phyloP scores from a whole-genome alignment of 2,113 vertebrate species.

The Brienomyrus longianalis region DNA sequence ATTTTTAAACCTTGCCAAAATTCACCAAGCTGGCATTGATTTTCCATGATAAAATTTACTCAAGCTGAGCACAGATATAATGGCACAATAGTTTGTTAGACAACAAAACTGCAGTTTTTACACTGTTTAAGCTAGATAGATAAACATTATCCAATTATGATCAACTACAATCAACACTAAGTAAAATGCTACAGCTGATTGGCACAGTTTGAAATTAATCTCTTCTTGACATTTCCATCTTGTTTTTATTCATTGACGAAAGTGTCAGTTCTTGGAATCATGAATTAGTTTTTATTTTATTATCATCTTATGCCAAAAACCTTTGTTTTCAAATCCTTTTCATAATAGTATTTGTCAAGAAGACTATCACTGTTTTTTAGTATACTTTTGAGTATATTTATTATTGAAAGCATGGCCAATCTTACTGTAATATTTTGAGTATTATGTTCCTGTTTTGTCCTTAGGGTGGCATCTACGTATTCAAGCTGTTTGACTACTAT shows the following conservation, averaged over 20 bases:
- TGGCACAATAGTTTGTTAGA: neutral
- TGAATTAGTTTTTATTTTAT: neutral
- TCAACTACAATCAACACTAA: neutral
- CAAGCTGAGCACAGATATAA: neutral
- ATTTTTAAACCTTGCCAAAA: neutral
- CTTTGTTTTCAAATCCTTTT: neutral
- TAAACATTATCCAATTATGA: neutral
- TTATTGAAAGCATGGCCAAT: neutral
- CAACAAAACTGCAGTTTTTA: neutral
- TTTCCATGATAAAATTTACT: neutral
- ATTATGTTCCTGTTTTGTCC: slow-evolving; percentile 3
- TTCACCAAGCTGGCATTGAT: neutral
- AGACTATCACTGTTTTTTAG: neutral
- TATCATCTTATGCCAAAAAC: neutral
- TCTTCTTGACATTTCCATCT: neutral
- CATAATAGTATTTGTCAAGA: neutral
- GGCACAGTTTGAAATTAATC: neutral
- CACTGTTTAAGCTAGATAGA: neutral
- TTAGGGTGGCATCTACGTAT: slow-evolving; percentile 94
- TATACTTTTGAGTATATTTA: neutral
- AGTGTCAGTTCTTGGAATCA: neutral
- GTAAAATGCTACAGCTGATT: neutral
- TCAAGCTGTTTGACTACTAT: slow-evolving; percentile 98
- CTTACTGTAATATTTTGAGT: neutral
- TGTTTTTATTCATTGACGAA: neutral